phyloP scores from a whole-genome alignment of 2,113 vertebrate genomes.

The Sinocyclocheilus maitianheensis region DNA sequence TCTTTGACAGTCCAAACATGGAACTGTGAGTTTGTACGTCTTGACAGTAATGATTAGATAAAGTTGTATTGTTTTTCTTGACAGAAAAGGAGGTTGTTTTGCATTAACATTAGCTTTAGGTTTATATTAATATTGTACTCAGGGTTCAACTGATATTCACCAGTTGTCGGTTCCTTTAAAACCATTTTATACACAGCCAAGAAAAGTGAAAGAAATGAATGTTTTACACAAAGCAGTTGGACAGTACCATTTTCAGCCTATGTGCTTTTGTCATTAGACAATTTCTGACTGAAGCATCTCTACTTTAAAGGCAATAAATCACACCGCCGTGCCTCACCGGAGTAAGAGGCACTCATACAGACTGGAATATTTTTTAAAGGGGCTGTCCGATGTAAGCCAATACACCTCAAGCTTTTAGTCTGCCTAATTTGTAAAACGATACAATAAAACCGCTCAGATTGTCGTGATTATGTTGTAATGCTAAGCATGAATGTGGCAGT shows the following conservation, averaged over 20 bases:
- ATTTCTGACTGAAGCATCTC: background rate
- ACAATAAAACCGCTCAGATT: background rate
- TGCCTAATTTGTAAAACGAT: slow-evolving; percentile 7
- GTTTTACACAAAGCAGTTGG: slow-evolving; percentile 21
- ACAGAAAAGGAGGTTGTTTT: slow-evolving; percentile 6
- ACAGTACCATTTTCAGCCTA: background rate
- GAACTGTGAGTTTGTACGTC: background rate
- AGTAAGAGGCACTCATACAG: background rate
- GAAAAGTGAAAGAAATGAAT: background rate
- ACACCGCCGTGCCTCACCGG: slow-evolving; percentile 46
- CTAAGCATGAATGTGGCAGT: slow-evolving; percentile 1
- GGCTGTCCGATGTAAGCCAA: background rate
- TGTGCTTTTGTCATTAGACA: background rate
- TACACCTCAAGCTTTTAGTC: slow-evolving; percentile 26
- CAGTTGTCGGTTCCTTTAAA: slow-evolving; percentile 44
- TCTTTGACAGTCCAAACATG: too few species aligned
- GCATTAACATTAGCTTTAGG: slow-evolving; percentile 33
- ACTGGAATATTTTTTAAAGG: slow-evolving; percentile 1
- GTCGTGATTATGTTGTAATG: background rate
- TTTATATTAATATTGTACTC: slow-evolving; percentile 69
- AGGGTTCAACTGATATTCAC: slow-evolving; percentile 68
- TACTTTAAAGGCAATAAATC: slow-evolving; percentile 43
- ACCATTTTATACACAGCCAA: slow-evolving; percentile 9
- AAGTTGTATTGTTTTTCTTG: background rate
- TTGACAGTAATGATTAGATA: background rate